phyloP scores from a whole-genome alignment of 2,797 vertebrate species.

The Sebastes nivosus region DNA sequence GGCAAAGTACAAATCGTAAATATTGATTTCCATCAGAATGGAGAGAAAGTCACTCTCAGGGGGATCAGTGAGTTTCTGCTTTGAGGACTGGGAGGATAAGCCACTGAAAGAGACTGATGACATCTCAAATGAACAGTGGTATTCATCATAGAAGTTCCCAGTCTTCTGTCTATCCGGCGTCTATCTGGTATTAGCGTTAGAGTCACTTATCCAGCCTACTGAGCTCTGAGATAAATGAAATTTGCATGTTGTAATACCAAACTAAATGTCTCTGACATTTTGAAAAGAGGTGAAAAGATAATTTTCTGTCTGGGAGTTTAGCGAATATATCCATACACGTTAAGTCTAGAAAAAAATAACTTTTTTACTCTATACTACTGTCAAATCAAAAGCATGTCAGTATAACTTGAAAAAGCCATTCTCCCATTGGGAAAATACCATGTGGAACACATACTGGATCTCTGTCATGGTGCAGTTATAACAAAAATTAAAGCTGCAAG shows the following conservation, averaged over 20 bases:
- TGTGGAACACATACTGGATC: not conserved
- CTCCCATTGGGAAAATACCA: not conserved
- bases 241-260: not conserved
- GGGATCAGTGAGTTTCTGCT: constrained; percentile 43
- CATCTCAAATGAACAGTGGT: constrained; percentile 42
- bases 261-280: not conserved
- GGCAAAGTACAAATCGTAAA: constrained; percentile 44
- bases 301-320: not conserved
- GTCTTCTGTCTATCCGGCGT: not conserved
- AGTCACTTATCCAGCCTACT: not conserved
- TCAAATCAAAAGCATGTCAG: not conserved
- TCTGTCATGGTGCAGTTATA: not conserved
- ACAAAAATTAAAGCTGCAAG: not conserved
- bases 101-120: constrained; percentile 34
- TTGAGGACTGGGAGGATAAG: constrained; percentile 39
- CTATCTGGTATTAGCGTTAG: not conserved
- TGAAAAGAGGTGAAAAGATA: not conserved
- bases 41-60: constrained; percentile 18
- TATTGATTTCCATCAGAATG: constrained; percentile 57
- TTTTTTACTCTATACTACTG: not conserved
- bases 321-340: not conserved
- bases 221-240: constrained; percentile 1
- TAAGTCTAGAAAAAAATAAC: not conserved
- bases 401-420: not conserved
- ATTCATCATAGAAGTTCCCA: constrained; percentile 1